Conservation (phyloP, 2,888 invertebrate species). For the Eupithecia tripunctaria region DNA sequence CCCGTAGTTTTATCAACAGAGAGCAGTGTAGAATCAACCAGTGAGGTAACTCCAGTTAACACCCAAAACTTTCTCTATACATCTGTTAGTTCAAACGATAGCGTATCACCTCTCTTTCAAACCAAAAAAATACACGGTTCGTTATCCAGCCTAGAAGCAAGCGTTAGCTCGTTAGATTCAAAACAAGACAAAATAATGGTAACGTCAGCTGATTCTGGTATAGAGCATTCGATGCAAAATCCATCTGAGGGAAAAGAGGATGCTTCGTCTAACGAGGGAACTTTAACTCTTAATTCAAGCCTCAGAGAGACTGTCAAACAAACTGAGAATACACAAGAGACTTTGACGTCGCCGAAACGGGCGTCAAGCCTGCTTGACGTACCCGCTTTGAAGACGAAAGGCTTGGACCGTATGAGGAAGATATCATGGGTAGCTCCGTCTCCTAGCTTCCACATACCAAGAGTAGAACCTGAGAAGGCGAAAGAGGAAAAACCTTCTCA, state of each 20-base stretch:
- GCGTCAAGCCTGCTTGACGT: slow-evolving; percentile 76
- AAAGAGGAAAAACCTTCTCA: slow-evolving; percentile 82
- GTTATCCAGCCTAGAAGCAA: slow-evolving; percentile 78
- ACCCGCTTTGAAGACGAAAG: slow-evolving; percentile 74
- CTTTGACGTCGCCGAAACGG: slow-evolving; percentile 69
- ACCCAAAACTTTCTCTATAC: slow-evolving; percentile 66
- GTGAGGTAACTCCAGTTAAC: slow-evolving; percentile 74
- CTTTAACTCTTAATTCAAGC: slow-evolving; percentile 77
- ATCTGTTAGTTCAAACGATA: slow-evolving; percentile 79
- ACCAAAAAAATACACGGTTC: slow-evolving; percentile 77
- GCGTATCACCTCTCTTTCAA: slow-evolving; percentile 78
- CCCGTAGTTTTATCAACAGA: slow-evolving; percentile 64
- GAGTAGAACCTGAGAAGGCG: slow-evolving; percentile 61
- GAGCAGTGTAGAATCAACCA: slow-evolving; percentile 76
- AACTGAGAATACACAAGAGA: slow-evolving; percentile 61
- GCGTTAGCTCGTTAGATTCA: slow-evolving; percentile 80
- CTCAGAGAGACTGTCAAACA: slow-evolving; percentile 67
- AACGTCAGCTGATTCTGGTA: slow-evolving; percentile 79
- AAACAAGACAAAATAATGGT: slow-evolving; percentile 74
- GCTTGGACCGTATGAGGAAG: slow-evolving; percentile 81
- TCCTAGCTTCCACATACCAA: slow-evolving; percentile 71
- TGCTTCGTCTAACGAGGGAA: slow-evolving; percentile 79
- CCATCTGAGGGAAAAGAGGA: slow-evolving; percentile 73
- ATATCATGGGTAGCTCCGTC: slow-evolving; percentile 86
- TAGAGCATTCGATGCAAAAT: slow-evolving; percentile 76